A percentile compares a stretch with the other conserved stretches of the same genome.
Conservation (phyloP, 2,113 vertebrate genomes). For the Petaurus breviceps region DNA sequence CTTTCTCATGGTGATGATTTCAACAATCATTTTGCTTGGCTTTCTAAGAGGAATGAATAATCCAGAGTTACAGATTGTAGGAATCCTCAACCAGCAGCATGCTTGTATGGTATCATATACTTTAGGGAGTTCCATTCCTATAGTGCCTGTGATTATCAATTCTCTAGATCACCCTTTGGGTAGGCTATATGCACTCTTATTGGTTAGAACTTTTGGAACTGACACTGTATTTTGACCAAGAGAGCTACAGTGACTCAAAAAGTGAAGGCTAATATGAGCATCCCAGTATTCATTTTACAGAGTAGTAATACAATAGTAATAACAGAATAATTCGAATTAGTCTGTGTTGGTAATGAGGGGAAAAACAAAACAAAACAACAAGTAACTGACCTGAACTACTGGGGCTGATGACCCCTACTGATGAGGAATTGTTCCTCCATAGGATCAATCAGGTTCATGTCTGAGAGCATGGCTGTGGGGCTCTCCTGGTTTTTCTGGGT, state of each 20-base stretch:
- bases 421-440: neutral
- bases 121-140: neutral
- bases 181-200: neutral
- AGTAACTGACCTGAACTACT: neutral
- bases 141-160: neutral
- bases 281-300: neutral
- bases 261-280: neutral
- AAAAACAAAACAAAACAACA: neutral
- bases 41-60: neutral
- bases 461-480: neutral
- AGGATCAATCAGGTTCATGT: neutral
- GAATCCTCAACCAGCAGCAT: neutral
- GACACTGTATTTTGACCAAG: neutral
- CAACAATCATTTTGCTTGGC: neutral
- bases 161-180: neutral
- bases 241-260: neutral
- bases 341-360: neutral
- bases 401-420: neutral
- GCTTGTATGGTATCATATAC: neutral
- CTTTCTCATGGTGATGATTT: neutral
- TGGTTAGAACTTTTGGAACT: neutral
- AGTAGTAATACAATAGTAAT: too few relatives aligned
- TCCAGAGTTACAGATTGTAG: neutral
- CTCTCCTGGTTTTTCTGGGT: neutral
- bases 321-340: neutral